phyloP scores from a whole-genome alignment of 2,797 vertebrate genomes.

The Alauda arvensis region DNA sequence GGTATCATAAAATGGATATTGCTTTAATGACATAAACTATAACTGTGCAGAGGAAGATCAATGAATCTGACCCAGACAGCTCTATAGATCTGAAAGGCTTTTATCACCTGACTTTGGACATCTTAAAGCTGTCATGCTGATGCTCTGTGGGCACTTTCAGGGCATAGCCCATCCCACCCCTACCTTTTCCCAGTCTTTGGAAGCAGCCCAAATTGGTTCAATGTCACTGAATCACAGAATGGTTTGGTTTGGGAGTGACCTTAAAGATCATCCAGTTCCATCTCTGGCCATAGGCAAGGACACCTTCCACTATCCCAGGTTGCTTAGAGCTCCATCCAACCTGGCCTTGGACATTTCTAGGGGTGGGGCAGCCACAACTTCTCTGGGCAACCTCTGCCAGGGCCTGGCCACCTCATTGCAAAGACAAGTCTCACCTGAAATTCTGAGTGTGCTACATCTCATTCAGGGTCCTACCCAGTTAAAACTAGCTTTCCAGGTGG shows the following conservation, averaged over 20 bases:
- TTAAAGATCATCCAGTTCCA: not conserved
- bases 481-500: not conserved
- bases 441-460: not conserved
- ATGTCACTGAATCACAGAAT: not conserved
- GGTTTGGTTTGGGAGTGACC: not conserved
- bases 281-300: too few species aligned
- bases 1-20: not conserved
- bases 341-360: not conserved
- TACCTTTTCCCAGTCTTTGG: not conserved
- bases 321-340: not conserved
- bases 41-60: not conserved
- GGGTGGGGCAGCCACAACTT: not conserved
- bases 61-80: not conserved
- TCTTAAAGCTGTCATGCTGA: not conserved
- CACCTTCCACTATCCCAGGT: not conserved
- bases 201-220: not conserved
- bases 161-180: not conserved
- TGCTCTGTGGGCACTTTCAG: not conserved
- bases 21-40: not conserved
- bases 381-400: not conserved
- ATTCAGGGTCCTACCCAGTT: not conserved
- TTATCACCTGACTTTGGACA: not conserved
- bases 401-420: not conserved
- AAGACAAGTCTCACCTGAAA: not conserved
- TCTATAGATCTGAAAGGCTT: not conserved